Percentiles rank a stretch among this genome's conserved stretches.
Evolutionary conservation across 1,140 invertebrate genomes (phyloP).

Genomic region (Hyphantria cunea): DNA sequence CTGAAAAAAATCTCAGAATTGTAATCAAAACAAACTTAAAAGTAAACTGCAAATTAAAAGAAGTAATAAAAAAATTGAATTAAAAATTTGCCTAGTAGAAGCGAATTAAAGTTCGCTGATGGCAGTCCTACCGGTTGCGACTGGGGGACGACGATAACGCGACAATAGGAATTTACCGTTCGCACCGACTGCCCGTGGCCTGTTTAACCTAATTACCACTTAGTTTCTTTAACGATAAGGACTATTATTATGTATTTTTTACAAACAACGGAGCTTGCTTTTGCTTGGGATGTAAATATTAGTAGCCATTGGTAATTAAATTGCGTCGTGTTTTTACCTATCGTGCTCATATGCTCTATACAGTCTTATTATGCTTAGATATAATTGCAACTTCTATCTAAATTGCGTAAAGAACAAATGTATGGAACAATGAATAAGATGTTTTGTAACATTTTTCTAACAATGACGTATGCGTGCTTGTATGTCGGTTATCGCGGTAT

Average conservation of each 20-base stretch:
- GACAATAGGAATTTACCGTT: constrained; percentile 69
- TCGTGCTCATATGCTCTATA: too few relatives aligned
- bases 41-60: constrained; percentile 24
- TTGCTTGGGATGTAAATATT: constrained; percentile 12
- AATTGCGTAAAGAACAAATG: too few relatives aligned
- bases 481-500: too few relatives aligned
- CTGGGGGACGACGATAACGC: constrained; percentile 63
- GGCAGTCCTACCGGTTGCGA: constrained; percentile 44
- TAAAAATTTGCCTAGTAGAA: constrained; percentile 66
- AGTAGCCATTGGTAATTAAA: constrained; percentile 16
- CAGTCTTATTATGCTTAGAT: too few relatives aligned
- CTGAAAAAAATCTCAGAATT: not conserved
- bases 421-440: too few relatives aligned
- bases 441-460: too few relatives aligned
- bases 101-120: constrained; percentile 66
- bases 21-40: constrained; percentile 8
- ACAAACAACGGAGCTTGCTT: constrained; percentile 17
- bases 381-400: too few relatives aligned
- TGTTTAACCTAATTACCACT: constrained; percentile 64
- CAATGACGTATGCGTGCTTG: too few relatives aligned
- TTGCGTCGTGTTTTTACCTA: not conserved
- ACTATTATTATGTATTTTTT: constrained; percentile 35
- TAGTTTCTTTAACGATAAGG: constrained; percentile 37
- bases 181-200: constrained; percentile 53
- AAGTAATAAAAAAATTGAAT: constrained; percentile 54